Base-by-base conservation (phyloP, 2,113 vertebrate genomes). In the Sphaerodactylus townsendi region DNA sequence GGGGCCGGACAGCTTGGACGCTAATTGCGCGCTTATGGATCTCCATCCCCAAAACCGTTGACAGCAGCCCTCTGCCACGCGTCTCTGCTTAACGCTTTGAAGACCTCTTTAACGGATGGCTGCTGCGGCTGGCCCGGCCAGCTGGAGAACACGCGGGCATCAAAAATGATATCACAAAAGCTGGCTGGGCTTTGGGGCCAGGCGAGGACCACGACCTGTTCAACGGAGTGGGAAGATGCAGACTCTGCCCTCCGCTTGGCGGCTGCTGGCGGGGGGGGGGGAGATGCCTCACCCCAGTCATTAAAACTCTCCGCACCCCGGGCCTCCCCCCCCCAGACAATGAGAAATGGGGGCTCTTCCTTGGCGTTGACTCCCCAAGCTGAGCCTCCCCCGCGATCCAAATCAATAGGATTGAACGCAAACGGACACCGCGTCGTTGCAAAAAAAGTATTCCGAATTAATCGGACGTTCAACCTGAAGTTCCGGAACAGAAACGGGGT, bases 61-160 rank as follows among this genome's bases (percentile, higher is more conserved):
- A 95, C 88, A 94, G 93, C 94, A 21, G 90, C 95, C 96, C 95
- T 95, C 95, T 96, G 95, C 93, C 96, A 97, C 96, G 97, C 97
- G 97, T 97, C 96, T 93, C 95, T 97, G 97, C 96, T 96, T 96
- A 95, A 89, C 93, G 96, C 95, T 96, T 96, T 96, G 96, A 96
- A 95, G 91, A 95, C 95, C 93, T 95, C 94, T 93, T 96, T 95
- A 96, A 97, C 95, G 94, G 96, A 94, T 95, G 94, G 90, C 90
- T 89, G 91, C n/a, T n/a, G 9, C 79, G 91, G 94, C 92, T 90
- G 91, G 94, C 83, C 86, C 92, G 91, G 94, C 96, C 96, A 98
- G 96, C 97, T 97, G 97, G 95, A 92, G 94, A 91, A 89, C 93
- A 94, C 93, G 91, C 79, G 88, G 91, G 91, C 84, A 90, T 95